Base-by-base conservation (phyloP, 2,888 invertebrate genomes). In the Marronus borbonicus region DNA sequence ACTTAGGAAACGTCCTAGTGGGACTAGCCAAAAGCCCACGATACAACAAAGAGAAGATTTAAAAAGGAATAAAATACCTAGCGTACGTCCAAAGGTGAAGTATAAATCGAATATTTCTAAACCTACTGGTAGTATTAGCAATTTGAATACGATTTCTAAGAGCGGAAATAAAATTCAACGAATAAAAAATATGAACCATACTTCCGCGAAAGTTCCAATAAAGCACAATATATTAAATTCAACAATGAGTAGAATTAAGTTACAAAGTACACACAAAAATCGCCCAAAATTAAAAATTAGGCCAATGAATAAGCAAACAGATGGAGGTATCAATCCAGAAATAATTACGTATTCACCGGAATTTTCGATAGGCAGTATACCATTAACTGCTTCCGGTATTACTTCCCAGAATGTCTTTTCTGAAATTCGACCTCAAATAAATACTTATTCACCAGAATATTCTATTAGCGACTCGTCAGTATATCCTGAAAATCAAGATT, bases 301-400 rank as follows among this genome's bases (percentile, higher is more conserved):
- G 60, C 76, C 77, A 4, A 10, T 66, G 20, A 69, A 68, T 44
- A 79, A 77, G 52, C 79, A 79, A 69, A 69, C 64, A 28, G 44
- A 24, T n/a, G 60, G 17, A 20, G 44, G 5, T 28, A 60, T 79
- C 17, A 83, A 81, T 77, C 87, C 87, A 0, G 86, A 87, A 83
- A 85, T 88, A 12, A 86, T 81, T 20, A 87, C 87, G 5, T 85
- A 86, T 79, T 87, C 87, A 0, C 87, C 88, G 5, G 83, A 86
- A 44, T 86, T 84, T 76, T 7, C 60, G 4, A 20, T 80, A 20
- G 76, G 58, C 10, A 77, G 50, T 10, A 1, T 28, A 2, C 44
- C 44, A 24, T n/a, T 50, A 39, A 31, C 66, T 52, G 14, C 55
- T 69, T 36, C 74, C 8, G 12, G 28, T 2, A 49, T 12, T 5